Evolutionary conservation across 2,113 vertebrate genomes (phyloP).

Genomic region (Sialia sialis): DNA sequence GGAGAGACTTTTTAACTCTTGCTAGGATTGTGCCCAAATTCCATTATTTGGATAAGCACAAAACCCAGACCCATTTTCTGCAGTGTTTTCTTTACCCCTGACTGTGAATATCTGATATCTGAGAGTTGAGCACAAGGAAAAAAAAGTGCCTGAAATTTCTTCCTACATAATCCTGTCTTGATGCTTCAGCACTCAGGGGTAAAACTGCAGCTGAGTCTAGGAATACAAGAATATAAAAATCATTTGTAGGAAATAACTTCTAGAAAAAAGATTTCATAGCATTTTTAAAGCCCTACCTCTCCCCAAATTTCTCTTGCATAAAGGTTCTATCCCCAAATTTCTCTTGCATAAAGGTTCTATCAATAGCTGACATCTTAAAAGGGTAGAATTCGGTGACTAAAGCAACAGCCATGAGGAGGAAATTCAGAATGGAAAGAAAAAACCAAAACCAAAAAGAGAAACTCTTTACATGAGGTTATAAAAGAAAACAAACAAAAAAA

Average conservation of each 20-base stretch:
- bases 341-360: background rate
- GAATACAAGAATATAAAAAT: background rate
- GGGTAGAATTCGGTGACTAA: background rate
- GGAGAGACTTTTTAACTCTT: background rate
- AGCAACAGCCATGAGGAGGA: background rate
- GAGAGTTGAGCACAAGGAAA: background rate
- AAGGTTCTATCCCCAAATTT: background rate
- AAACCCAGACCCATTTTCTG: background rate
- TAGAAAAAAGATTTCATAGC: background rate
- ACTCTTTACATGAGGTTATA: background rate
- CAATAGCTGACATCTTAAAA: background rate
- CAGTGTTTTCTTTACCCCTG: background rate
- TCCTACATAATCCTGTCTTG: background rate
- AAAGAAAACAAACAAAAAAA: background rate
- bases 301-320: background rate
- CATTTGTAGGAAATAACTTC: background rate
- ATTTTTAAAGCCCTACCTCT: background rate
- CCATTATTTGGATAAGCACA: background rate
- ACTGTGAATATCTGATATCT: background rate
- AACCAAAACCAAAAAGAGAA: background rate
- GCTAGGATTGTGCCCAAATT: background rate
- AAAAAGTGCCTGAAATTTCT: background rate
- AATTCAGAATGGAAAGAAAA: background rate
- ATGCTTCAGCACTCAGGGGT: background rate
- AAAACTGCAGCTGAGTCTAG: background rate